A percentile compares a stretch with the other conserved stretches of the same genome.
These are phyloP conservation scores for Tromatobia lineatoria DNA, from an alignment of 2,888 invertebrate genomes.

Conservation along the genomic window DNA sequence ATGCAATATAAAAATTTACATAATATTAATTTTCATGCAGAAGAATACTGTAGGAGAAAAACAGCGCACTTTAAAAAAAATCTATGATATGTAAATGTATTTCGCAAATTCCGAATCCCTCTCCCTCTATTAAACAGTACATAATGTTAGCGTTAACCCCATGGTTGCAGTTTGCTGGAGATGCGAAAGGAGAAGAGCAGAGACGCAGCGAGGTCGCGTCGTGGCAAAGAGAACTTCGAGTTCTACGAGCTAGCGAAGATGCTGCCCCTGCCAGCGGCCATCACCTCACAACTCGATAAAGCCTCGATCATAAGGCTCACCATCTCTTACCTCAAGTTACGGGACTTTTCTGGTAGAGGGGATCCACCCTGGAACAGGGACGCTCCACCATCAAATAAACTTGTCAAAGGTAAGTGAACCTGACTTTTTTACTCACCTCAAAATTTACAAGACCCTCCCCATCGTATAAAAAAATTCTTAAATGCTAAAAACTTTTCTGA, in stretches of 20 bases:
- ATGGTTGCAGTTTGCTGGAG: conserved; percentile 94
- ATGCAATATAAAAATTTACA: not conserved
- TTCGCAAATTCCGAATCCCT: conserved; percentile 31
- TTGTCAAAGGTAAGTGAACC: conserved; percentile 91
- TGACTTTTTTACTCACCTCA: not conserved
- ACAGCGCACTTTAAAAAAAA: too few relatives aligned
- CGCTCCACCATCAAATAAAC: conserved; percentile 91
- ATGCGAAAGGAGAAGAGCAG: conserved; percentile 97
- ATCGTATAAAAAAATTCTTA: too few relatives aligned
- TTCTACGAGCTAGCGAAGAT: conserved; percentile 98
- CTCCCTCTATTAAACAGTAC: conserved; percentile 40
- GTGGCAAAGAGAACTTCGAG: conserved; percentile 98
- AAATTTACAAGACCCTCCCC: too few relatives aligned
- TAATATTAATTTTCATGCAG: not conserved
- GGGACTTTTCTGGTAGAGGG: conserved; percentile 98
- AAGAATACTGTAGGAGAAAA: not conserved
- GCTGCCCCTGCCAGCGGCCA: conserved; percentile 96
- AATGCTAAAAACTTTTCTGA: too few relatives aligned
- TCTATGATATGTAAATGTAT: not conserved
- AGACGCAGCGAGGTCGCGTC: conserved; percentile 95
- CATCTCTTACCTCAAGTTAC: conserved; percentile 97
- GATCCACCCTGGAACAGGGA: conserved; percentile 98
- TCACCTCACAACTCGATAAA: conserved; percentile 97
- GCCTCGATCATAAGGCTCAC: conserved; percentile 98
- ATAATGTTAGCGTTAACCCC: conserved; percentile 69